Percentiles rank a stretch among this genome's conserved stretches.
Evolutionary conservation across 2,888 invertebrate genomes (phyloP).

Genomic region (Pandemis corylana): DNA sequence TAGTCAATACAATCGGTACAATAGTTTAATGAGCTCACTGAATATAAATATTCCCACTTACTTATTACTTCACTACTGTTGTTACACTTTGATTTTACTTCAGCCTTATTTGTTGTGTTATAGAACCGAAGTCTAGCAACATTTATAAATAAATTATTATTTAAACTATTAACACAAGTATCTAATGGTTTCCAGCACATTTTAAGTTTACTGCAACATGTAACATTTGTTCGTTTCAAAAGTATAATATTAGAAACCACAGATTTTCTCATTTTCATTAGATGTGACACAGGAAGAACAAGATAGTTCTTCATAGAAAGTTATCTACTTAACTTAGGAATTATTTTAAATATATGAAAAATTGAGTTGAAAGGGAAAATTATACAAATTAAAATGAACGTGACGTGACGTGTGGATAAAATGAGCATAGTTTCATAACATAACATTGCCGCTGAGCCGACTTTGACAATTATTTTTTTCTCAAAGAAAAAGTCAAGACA

Average conservation of each 20-base stretch:
- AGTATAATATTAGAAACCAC: constrained; percentile 7
- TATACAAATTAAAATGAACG: no score
- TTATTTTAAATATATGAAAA: not conserved
- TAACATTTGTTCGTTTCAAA: constrained; percentile 15
- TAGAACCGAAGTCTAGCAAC: constrained; percentile 17
- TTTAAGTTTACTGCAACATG: not conserved
- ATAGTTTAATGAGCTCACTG: not conserved
- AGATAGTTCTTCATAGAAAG: not conserved
- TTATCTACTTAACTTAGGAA: no score
- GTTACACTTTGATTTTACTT: constrained; percentile 8
- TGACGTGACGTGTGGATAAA: no score
- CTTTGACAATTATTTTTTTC: no score
- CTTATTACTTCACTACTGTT: not conserved
- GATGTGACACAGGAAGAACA: not conserved
- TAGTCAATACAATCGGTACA: no score
- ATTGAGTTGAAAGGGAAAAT: no score
- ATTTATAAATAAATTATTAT: constrained; percentile 11
- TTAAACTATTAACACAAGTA: not conserved
- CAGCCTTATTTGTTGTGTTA: constrained; percentile 1
- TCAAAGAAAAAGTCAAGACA: no score
- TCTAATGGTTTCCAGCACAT: constrained; percentile 11
- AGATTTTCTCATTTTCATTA: constrained; percentile 25
- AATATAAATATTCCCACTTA: not conserved
- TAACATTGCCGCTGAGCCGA: no score
- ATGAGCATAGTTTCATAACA: no score